Conservation (phyloP, 2,888 invertebrate genomes). For the Abrostola triplasia region DNA sequence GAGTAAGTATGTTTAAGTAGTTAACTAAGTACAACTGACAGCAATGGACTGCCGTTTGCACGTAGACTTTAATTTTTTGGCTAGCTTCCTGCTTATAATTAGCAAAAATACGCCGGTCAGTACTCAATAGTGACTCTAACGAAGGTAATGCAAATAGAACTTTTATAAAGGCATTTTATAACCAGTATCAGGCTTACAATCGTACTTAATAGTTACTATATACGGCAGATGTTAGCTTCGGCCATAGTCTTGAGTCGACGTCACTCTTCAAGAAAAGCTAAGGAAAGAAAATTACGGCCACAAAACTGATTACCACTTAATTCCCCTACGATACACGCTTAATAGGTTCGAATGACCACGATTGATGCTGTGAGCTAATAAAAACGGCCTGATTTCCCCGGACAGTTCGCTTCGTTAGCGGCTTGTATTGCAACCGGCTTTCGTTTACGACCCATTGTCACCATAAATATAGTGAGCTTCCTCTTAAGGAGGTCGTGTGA, state of each 20-base stretch:
- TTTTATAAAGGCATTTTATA: too few relatives aligned
- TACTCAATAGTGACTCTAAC: too few relatives aligned
- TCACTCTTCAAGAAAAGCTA: constrained; percentile 6
- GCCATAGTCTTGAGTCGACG: not conserved
- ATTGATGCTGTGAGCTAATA: constrained; percentile 78
- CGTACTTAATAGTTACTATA: too few relatives aligned
- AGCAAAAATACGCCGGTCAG: not conserved
- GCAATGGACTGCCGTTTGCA: constrained; percentile 21
- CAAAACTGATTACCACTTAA: constrained; percentile 52
- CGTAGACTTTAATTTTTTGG: constrained; percentile 10
- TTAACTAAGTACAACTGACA: constrained; percentile 38
- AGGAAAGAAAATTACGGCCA: constrained; percentile 13
- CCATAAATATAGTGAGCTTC: constrained; percentile 65
- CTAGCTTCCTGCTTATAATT: not conserved
- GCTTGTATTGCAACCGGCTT: constrained; percentile 53
- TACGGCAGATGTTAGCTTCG: too few relatives aligned
- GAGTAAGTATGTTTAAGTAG: constrained; percentile 56
- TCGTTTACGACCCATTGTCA: constrained; percentile 67
- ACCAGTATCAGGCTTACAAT: too few relatives aligned
- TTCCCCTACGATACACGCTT: constrained; percentile 59
- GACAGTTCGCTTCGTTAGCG: constrained; percentile 75
- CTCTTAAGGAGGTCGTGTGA: constrained; percentile 48
- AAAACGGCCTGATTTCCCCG: constrained; percentile 78
- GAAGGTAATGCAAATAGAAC: too few relatives aligned
- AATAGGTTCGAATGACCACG: constrained; percentile 71